Evolutionary conservation across 2,113 vertebrate genomes (phyloP), one percentile per base, ranked within the genome.

Genomic region (Anolis sagrei): DNA sequence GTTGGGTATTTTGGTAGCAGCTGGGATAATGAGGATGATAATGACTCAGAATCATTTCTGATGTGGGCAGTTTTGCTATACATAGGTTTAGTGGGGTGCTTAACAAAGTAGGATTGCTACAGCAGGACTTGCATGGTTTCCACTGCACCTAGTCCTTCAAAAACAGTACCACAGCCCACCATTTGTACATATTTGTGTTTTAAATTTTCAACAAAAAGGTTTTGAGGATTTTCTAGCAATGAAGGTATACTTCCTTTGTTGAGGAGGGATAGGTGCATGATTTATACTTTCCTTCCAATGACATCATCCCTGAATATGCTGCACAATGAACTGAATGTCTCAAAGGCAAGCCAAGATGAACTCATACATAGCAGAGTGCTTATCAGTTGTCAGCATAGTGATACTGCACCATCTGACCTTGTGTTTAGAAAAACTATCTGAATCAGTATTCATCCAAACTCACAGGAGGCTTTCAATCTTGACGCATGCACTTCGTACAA

Each of bases 11-110:
- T 79, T 61, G 27, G 68, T 25, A 58, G 64, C 48, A 54, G 75
- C 34, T 72, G 49, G 82, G 48, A 69, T 78, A 77, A 77, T 77
- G 48, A 77, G 5, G 32, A 34, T 27, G 51, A 79, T 61, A 44
- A 79, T 79, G 66, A 85, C 62, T 85, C 75, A 85, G 32, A 85
- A 79, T 79, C 61, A 72, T 79, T 85, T 79, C 68, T 79, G 34
- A 78, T 72, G 49, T 21, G 51, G 61, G 66, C 10, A 61, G 34
- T 14, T 49, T 78, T 70, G 51, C 25, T 79, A 72, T 72, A 79
- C 27, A 79, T 79, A 58, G 76, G n/a, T n/a, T 72, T 58, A 19
- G 34, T 58, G 68, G 81, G 14, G 16, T 69, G 25, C 16, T 77
- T 34, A 69, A 54, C 64, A n/a, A 36, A 85, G 32, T 58, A 27